Evolutionary conservation across 1,140 invertebrate species (phyloP), one percentile per base, ranked within the genome.

Genomic region (Drosophila chauvacae): DNA sequence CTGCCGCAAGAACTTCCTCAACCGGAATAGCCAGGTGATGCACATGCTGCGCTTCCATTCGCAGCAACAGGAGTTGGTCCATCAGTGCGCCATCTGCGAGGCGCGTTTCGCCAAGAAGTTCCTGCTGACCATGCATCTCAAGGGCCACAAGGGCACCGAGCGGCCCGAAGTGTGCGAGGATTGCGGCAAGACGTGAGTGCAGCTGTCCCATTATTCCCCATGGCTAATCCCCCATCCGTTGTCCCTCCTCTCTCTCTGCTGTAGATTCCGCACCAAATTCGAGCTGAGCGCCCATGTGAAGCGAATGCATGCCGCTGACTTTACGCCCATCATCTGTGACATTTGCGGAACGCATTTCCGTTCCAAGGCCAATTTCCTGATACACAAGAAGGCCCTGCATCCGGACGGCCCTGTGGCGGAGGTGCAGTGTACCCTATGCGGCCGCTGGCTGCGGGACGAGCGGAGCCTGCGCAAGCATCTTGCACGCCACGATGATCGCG

Each of bases 51-150:
- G 85, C 61, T 90, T 90, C 41, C 85, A 90, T 18, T 81, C 85
- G 28, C 79, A 90, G 20, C 78, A 90, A 18, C 78, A 90, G 61
- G 69, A 86, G 62, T 33, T 90, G 30, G 77, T 90, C n/a, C 86
- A 90, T 56, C 63, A 90, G 55, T 90, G 85, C 26, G 71, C 14
- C 61, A 70, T 80, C 11, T 91, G 88, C 16, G 63, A 81, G 45
- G 85, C 90, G n/a, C 81, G 81, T 3, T 91, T 91, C 20, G 90
- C 88, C 44, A 91, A 91, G 26, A 84, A 90, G 42, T 91, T 85
- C 48, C 63, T 91, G 3, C 68, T 91, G 16, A 91, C 90, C 4
- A 91, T 85, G 81, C 88, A 91, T 64, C 65, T 85, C 9, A 91
- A 90, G 45, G 75, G 68, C 0, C 90, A 91, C 72, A 88, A 90